phyloP scores from a whole-genome alignment of 2,113 vertebrate species.

The Sminthopsis crassicaudata region DNA sequence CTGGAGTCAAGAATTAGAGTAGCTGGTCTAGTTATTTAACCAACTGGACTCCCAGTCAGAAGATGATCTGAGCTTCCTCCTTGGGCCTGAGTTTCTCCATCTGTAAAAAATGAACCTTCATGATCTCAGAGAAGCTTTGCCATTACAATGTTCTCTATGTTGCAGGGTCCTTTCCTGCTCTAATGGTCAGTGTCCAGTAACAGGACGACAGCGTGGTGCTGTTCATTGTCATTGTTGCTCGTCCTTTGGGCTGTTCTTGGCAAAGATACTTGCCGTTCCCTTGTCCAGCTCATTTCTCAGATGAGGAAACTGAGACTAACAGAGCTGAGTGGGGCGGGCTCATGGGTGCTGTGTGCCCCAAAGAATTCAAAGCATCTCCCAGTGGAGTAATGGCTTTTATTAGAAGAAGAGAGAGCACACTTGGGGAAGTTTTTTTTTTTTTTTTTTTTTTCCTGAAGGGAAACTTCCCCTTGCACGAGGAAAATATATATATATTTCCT shows the following conservation, averaged over 20 bases:
- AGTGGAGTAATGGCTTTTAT: too few species aligned
- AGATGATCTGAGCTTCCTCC: not conserved
- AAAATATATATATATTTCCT: too few species aligned
- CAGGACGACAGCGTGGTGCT: accelerated
- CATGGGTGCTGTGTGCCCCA: too few species aligned
- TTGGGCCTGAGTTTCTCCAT: not conserved
- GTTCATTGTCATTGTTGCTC: not conserved
- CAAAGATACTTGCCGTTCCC: not conserved
- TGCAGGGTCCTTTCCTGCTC: not conserved
- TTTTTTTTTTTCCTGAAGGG: too few species aligned
- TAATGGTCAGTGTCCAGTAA: not conserved
- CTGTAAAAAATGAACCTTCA: not conserved
- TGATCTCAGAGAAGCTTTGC: not conserved
- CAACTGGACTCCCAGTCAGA: not conserved
- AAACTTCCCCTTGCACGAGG: too few species aligned
- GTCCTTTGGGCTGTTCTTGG: not conserved
- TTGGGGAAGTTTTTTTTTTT: too few species aligned
- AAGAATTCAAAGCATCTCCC: too few species aligned
- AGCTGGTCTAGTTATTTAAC: not conserved
- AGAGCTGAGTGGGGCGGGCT: too few species aligned
- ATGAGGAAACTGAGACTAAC: not conserved
- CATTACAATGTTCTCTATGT: not conserved
- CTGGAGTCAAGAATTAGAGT: not conserved
- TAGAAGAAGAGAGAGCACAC: too few species aligned
- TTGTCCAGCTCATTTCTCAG: not conserved